phyloP scores from a whole-genome alignment of 2,888 invertebrate species.

The Selenia dentaria region DNA sequence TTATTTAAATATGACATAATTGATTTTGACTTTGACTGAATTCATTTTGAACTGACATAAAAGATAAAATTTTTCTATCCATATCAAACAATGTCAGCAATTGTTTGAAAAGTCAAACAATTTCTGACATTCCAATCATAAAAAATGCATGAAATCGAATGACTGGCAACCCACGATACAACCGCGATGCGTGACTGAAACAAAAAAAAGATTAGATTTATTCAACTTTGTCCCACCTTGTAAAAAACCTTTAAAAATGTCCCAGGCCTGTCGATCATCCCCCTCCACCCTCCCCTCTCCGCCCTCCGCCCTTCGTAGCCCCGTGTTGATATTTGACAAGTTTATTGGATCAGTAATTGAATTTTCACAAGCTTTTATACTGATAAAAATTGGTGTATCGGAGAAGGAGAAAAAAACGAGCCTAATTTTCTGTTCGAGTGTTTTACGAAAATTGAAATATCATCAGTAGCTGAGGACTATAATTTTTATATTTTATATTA shows the following conservation, averaged over 20 bases:
- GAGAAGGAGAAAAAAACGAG: conserved; percentile 35
- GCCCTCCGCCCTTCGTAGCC: conserved; percentile 35
- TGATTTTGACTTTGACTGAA: too few species aligned
- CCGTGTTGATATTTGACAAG: conserved; percentile 69
- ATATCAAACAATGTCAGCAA: too few species aligned
- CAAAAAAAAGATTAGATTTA: conserved; percentile 5
- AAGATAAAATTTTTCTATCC: too few species aligned
- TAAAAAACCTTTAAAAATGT: conserved; percentile 13
- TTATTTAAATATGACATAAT: too few species aligned
- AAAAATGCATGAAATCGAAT: conserved; percentile 5
- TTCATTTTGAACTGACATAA: too few species aligned
- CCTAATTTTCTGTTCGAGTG: conserved; percentile 34
- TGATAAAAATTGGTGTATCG: conserved; percentile 58
- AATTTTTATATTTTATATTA: too few species aligned
- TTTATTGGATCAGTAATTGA: conserved; percentile 72
- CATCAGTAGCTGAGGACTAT: conserved; percentile 32
- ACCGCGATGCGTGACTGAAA: conserved; percentile 3
- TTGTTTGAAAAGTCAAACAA: too few species aligned
- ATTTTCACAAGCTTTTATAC: conserved; percentile 64
- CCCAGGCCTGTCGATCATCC: conserved; percentile 26
- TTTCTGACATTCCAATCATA: conserved; percentile 11
- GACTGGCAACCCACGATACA: background rate
- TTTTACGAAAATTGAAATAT: conserved; percentile 37
- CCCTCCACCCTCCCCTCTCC: conserved; percentile 38
- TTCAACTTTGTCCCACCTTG: conserved; percentile 3